Percentiles rank a stretch among this genome's conserved stretches.
These are phyloP conservation scores for Psephotus haematonotus DNA, from an alignment of 2,113 vertebrate genomes.

Conservation along the genomic window DNA sequence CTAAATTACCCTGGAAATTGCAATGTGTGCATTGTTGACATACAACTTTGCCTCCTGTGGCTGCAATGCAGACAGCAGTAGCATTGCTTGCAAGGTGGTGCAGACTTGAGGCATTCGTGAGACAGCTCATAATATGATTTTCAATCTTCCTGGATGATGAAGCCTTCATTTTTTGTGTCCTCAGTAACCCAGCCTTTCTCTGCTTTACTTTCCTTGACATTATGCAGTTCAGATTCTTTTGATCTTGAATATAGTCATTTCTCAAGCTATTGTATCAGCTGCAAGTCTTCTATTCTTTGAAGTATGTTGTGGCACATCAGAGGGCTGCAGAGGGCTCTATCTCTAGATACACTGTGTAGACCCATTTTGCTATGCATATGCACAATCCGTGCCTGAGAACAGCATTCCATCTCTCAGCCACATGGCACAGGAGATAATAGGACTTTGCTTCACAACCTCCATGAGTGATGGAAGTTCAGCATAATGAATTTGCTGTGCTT, in stretches of 20 bases:
- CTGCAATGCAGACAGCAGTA: not conserved
- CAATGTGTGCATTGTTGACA: accelerated
- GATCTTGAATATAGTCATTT: slow-evolving; percentile 25
- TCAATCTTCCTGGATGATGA: slow-evolving; percentile 15
- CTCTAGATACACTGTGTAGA: not conserved
- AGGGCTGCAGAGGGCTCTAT: not conserved
- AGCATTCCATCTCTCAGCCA: not conserved
- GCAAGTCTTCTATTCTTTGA: not conserved
- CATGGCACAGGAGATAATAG: not conserved
- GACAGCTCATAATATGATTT: not conserved
- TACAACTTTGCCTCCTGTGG: not conserved
- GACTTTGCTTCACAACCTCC: not conserved
- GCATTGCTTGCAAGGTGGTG: not conserved
- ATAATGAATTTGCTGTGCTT: not conserved
- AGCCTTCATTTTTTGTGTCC: slow-evolving; percentile 18
- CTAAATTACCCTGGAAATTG: not conserved
- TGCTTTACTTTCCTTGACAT: slow-evolving; percentile 39
- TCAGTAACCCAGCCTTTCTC: not conserved
- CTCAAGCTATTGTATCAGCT: slow-evolving; percentile 25
- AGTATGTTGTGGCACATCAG: not conserved
- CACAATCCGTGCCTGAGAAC: not conserved
- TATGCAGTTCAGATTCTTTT: slow-evolving; percentile 24
- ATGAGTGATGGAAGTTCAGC: slow-evolving; percentile 17
- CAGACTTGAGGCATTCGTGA: not conserved
- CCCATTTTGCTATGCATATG: not conserved